Base-by-base conservation (phyloP, 2,113 vertebrate species). In the Patagioenas fasciata region DNA sequence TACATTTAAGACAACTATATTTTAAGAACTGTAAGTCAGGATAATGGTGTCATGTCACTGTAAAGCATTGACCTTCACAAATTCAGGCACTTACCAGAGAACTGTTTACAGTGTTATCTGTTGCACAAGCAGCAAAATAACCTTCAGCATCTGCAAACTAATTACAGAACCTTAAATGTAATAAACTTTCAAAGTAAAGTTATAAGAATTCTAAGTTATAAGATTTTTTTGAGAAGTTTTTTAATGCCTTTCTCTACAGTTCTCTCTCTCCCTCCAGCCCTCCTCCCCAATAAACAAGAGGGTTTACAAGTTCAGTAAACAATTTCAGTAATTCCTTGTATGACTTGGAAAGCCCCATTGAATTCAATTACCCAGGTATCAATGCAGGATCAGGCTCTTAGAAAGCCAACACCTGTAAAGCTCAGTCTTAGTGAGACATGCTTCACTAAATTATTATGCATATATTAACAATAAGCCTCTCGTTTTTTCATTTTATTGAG, bases 71-170 rank as follows among this genome's bases (percentile, higher is more conserved):
- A 77, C 56, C 14, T 60, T 64, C 44, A 70, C 28, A 95, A 93
- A 72, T 48, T 15, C 71, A 80, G 86, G 42, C 75, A 98, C 99
- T 93, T 97, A 99, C 99, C 98, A 99, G 98, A 90, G 98, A 98
- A 97, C 99, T 98, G 97, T 97, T 99, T 91, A 98, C 96, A 95
- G 98, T 94, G 64, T 96, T 98, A 92, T 99, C 99, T 85, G 98
- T 98, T 97, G 98, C 97, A 96, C 98, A 99, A 84, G 98, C 97
- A 88, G 98, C 97, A 96, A 99, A 99, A 96, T 99, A 99, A 87
- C 98, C 98, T 96, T 99, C 99, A 71, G 98, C 98, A 98, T 99
- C 99, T 97, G 98, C 97, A 98, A 99, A 99, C 99, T 99, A 95
- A 96, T 97, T 50, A 96, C 18, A 95, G 54, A 91, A 93, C 28